These are phyloP conservation scores for Protobothrops mucrosquamatus DNA, from an alignment of 2,113 vertebrate genomes.

Conservation along the genomic window DNA sequence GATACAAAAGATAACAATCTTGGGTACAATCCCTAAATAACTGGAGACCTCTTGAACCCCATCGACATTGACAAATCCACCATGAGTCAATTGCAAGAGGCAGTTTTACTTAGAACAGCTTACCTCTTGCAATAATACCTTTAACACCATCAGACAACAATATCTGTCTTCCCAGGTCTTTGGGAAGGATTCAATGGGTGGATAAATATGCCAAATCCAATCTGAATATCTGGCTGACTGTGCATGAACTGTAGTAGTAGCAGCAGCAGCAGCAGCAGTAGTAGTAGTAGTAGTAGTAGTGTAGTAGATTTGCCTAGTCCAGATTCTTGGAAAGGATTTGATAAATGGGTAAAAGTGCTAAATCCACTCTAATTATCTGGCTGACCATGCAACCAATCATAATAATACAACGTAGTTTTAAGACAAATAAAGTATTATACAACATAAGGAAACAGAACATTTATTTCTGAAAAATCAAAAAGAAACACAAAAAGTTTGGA, in stretches of 20 bases:
- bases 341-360: not conserved
- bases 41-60: not conserved
- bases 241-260: not conserved
- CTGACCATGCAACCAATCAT: not conserved
- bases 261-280: not conserved
- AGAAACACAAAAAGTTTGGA: not conserved
- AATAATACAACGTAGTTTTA: not conserved
- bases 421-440: not conserved
- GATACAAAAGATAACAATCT: not conserved
- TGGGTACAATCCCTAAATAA: not conserved
- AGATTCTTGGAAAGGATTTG: not conserved
- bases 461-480: not conserved
- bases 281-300: not conserved
- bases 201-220: not conserved
- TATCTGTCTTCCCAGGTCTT: not conserved
- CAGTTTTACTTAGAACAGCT: not conserved
- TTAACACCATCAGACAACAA: not conserved
- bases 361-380: not conserved
- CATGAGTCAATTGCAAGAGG: not conserved
- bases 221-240: not conserved
- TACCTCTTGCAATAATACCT: not conserved
- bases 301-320: too few relatives aligned
- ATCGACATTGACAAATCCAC: not conserved
- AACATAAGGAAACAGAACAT: not conserved
- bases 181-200: not conserved